Evolutionary conservation across 2,888 invertebrate species (phyloP), one percentile per base, ranked within the genome.

Genomic region (Hirtodrosophila confusa): DNA sequence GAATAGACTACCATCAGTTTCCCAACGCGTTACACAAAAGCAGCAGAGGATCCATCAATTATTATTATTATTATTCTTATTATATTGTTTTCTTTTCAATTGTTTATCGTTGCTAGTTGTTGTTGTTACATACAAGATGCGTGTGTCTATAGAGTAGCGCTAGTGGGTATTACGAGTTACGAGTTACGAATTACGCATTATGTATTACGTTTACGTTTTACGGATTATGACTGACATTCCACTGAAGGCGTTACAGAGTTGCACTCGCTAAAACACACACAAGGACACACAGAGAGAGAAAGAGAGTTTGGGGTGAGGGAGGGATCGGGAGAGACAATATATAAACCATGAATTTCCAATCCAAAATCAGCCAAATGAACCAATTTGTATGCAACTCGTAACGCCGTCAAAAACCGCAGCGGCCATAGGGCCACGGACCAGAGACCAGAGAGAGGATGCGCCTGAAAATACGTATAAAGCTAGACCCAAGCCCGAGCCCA

Each of bases 381-480:
- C n/a, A 67, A 50, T 29, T 40, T 11, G 36, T 24, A 47, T 37
- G 44, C 67, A 74, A 77, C 68, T 73, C 53, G 72, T 58, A 74
- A 73, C 74, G 78, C 24, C 57, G n/a, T 41, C 55, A 44, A 48
- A 39, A 63, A 40, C 75, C 43, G 39, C 23, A 69, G 11, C 43
- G 55, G 62, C 51, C 41, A 17, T 17, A 17, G 17, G 17, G 17
- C 17, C 72, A 60, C 8, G 49, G 72, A 76, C 47, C 65, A 57
- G 53, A 76, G 43, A 76, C 47, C 65, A 57, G 53, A 76, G 43
- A 60, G 51, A 64, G 65, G 62, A 82, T 66, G 71, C 69, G 79
- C 86, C 88, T 88, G 88, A 88, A 80, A 87, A 69, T 65, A 82
- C 83, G 62, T 71, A 60, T 71, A 83, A 88, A 74, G 83, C 86